phyloP scores from a whole-genome alignment of 2,113 vertebrate genomes.

The Etheostoma spectabile region DNA sequence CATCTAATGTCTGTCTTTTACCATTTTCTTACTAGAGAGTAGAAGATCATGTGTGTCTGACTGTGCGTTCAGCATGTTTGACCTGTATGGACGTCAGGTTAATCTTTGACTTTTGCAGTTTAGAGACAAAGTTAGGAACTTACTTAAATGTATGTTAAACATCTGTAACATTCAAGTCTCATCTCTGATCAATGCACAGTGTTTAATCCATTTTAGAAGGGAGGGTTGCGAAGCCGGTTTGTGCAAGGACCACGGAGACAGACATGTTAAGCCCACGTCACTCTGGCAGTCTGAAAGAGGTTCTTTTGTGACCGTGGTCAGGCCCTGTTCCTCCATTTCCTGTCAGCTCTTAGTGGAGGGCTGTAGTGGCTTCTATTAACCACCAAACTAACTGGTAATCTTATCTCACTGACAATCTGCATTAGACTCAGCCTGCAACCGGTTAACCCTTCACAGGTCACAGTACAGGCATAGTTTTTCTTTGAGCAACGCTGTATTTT shows the following conservation, averaged over 20 bases:
- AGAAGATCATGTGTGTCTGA: background rate
- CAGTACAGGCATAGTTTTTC: background rate
- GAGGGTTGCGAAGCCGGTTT: background rate
- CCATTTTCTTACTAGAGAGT: background rate
- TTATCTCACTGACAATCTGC: conserved; percentile 74
- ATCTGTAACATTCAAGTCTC: background rate
- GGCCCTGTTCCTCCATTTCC: conserved; percentile 44
- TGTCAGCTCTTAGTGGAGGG: conserved; percentile 70
- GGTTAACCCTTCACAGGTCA: conserved; percentile 48
- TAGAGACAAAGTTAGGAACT: background rate
- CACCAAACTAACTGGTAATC: conserved; percentile 73
- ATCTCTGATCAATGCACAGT: background rate
- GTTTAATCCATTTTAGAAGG: background rate
- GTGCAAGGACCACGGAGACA: background rate
- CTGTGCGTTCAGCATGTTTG: background rate
- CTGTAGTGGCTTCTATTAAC: conserved; percentile 70
- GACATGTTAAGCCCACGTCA: background rate
- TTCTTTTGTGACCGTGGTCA: conserved; percentile 6
- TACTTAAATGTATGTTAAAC: background rate
- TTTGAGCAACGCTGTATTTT: background rate
- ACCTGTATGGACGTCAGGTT: background rate
- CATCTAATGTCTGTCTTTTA: background rate
- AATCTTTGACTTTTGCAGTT: background rate
- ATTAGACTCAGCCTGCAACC: conserved; percentile 57
- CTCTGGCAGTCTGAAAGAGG: background rate